Evolutionary conservation across 2,797 vertebrate genomes (phyloP).

Genomic region (Limnodromus scolopaceus): DNA sequence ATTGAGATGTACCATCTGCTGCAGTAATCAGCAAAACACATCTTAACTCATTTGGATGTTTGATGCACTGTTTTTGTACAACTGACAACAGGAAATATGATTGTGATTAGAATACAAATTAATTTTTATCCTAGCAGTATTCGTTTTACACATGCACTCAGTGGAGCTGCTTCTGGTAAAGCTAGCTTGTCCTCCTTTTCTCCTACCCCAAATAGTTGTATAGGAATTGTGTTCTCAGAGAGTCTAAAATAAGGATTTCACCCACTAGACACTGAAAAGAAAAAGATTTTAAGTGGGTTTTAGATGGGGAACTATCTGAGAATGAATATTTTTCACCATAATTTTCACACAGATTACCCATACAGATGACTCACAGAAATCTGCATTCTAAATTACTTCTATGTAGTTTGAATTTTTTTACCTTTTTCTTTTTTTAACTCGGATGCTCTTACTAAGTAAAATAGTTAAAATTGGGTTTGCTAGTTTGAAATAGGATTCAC

Average conservation of each 20-base stretch:
- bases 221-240: neutral
- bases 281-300: neutral
- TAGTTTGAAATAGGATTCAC: neutral
- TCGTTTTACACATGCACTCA: neutral
- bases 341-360: neutral
- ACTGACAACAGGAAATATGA: constrained; percentile 54
- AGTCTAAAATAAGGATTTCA: neutral
- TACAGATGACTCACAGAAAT: neutral
- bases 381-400: neutral
- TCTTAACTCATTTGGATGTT: constrained; percentile 59
- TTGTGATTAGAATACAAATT: constrained; percentile 48
- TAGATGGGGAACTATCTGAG: neutral
- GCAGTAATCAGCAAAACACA: constrained; percentile 62
- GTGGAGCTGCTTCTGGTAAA: neutral
- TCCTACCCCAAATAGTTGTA: neutral
- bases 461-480: neutral
- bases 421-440: neutral
- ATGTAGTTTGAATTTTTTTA: neutral
- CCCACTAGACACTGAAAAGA: neutral
- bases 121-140: constrained; percentile 26
- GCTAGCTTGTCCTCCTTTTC: neutral
- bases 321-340: neutral
- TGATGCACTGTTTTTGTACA: constrained; percentile 49
- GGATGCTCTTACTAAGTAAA: neutral
- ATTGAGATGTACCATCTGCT: constrained; percentile 73